A percentile compares a stretch with the other conserved stretches of the same genome.
Evolutionary conservation across 2,888 invertebrate genomes (phyloP).

Genomic region (Heliconius aoede): DNA sequence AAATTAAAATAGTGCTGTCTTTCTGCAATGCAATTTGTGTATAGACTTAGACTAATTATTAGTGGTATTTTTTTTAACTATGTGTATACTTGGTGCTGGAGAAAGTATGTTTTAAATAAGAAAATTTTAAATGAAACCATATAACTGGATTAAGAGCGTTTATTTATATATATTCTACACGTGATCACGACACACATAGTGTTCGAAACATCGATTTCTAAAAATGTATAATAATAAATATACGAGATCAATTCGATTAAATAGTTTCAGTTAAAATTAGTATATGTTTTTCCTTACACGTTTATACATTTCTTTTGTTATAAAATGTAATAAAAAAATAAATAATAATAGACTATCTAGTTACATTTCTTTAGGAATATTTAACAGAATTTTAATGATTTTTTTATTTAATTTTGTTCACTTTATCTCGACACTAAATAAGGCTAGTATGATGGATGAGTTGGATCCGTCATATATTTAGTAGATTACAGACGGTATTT

Average conservation of each 20-base stretch:
- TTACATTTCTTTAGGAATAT: not conserved
- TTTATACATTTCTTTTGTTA: not conserved
- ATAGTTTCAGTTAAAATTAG: too few relatives aligned
- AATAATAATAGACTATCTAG: too few relatives aligned
- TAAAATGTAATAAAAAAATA: not conserved
- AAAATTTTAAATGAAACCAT: too few relatives aligned
- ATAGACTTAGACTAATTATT: not conserved
- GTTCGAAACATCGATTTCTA: too few relatives aligned
- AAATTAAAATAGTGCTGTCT: not conserved
- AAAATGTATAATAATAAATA: too few relatives aligned
- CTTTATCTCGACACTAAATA: conserved; percentile 11
- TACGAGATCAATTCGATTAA: too few relatives aligned
- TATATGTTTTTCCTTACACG: not conserved
- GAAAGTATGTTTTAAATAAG: not conserved
- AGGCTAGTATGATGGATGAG: conserved; percentile 1
- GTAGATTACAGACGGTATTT: not conserved
- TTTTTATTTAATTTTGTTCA: not conserved
- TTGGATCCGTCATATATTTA: not conserved
- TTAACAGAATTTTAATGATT: not conserved
- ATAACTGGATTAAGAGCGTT: too few relatives aligned
- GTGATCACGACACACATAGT: too few relatives aligned
- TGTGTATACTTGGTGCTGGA: not conserved
- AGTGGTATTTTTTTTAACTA: not conserved
- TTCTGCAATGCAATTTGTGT: not conserved
- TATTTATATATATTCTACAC: too few relatives aligned